These are phyloP conservation scores for Sebastes matsubarae DNA, from an alignment of 2,797 vertebrate genomes.

Conservation along the genomic window DNA sequence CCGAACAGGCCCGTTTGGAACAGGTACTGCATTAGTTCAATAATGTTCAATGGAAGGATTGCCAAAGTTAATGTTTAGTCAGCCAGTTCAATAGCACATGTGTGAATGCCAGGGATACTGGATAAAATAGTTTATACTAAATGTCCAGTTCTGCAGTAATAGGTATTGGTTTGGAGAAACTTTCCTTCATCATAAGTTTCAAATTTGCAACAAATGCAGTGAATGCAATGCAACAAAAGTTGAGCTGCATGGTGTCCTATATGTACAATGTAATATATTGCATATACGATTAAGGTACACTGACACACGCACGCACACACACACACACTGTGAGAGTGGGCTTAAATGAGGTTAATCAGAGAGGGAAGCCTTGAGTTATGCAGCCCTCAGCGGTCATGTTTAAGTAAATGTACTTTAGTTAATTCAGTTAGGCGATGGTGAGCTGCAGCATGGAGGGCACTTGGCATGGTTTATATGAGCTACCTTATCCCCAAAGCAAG, in stretches of 20 bases:
- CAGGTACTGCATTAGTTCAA: neutral
- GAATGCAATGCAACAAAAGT: neutral
- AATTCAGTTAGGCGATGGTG: neutral
- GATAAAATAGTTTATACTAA: neutral
- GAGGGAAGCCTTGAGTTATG: slow-evolving; percentile 20
- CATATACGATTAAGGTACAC: neutral
- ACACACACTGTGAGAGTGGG: neutral
- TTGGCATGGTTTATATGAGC: neutral
- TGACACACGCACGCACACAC: neutral
- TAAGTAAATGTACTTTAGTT: slow-evolving; percentile 14
- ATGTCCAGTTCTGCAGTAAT: neutral
- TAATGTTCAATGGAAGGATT: neutral
- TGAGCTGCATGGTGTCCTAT: neutral
- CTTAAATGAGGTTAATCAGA: slow-evolving; percentile 20
- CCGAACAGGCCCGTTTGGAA: neutral
- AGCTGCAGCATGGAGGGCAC: neutral
- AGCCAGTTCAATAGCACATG: neutral
- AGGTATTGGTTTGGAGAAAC: neutral
- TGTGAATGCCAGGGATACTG: neutral
- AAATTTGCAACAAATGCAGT: neutral
- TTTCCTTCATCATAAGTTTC: neutral
- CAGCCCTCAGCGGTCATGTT: slow-evolving; percentile 1
- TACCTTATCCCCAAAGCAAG: neutral
- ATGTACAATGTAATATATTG: too few relatives aligned
- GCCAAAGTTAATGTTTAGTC: slow-evolving; percentile 19